Conservation (phyloP, 2,888 invertebrate genomes). For the Tachystola acroxantha region DNA sequence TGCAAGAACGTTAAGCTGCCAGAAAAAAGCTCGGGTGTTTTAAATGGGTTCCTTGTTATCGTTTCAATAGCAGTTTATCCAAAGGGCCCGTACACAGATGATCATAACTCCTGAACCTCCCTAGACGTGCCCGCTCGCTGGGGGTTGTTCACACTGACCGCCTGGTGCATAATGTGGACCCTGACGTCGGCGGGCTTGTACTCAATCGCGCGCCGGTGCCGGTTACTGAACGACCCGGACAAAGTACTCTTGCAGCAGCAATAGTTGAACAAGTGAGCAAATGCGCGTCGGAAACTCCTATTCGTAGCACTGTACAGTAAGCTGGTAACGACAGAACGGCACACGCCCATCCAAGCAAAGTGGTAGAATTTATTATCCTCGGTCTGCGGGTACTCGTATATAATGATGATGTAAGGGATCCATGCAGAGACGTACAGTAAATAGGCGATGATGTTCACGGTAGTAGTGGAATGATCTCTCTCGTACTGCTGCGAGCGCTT, state of each 20-base stretch:
- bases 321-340: conserved; percentile 83
- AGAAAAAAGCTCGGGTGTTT: no score
- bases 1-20: no score
- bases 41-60: no score
- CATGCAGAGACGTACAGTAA: conserved; percentile 80
- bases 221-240: conserved; percentile 81
- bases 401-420: conserved; percentile 82
- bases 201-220: conserved; percentile 68
- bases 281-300: conserved; percentile 83
- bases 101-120: conserved; percentile 33
- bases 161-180: conserved; percentile 83
- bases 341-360: conserved; percentile 83
- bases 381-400: conserved; percentile 68
- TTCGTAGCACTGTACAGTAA: conserved; percentile 80
- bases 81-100: background rate
- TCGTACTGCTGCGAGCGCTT: conserved; percentile 80
- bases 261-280: conserved; percentile 86
- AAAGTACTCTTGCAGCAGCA: conserved; percentile 85
- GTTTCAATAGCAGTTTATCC: no score
- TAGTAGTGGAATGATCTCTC: conserved; percentile 80
- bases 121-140: conserved; percentile 42
- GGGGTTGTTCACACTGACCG: conserved; percentile 46
- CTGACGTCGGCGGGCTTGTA: conserved; percentile 76
- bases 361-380: conserved; percentile 80
- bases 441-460: conserved; percentile 82